phyloP scores from a whole-genome alignment of 2,113 vertebrate genomes.

The Vanacampus margaritifer region DNA sequence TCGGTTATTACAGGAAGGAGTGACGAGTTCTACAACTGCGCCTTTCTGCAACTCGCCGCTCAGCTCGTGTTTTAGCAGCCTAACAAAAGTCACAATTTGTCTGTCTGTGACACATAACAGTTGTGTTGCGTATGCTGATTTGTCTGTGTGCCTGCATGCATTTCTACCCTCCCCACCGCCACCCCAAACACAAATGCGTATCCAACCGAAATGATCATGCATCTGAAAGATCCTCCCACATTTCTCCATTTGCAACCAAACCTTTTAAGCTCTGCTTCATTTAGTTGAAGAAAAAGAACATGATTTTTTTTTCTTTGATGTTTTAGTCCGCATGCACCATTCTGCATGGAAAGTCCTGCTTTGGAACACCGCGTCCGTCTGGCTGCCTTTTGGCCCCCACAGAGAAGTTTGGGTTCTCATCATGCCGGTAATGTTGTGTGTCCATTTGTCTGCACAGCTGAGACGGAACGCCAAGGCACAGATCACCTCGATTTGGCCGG shows the following conservation, averaged over 20 bases:
- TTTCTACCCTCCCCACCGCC: conserved; percentile 20
- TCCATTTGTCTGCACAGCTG: conserved; percentile 75
- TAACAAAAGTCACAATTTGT: conserved; percentile 19
- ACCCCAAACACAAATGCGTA: conserved; percentile 9
- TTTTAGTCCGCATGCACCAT: conserved; percentile 32
- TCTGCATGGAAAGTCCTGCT: conserved; percentile 9
- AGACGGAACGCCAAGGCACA: conserved; percentile 82
- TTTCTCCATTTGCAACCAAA: background rate
- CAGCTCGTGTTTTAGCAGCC: conserved; percentile 29
- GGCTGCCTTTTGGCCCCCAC: conserved; percentile 18
- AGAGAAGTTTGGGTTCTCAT: conserved; percentile 9
- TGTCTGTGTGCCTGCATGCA: conserved; percentile 52
- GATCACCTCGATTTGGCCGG: conserved; percentile 88
- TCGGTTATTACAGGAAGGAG: conserved; percentile 56
- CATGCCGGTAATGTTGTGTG: conserved; percentile 27
- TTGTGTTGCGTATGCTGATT: conserved; percentile 30
- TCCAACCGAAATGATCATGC: conserved; percentile 1
- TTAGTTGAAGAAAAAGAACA: conserved; percentile 4
- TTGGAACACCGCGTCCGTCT: conserved; percentile 12
- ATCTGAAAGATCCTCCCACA: conserved; percentile 1
- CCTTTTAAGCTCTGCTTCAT: background rate
- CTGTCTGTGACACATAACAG: conserved; percentile 20
- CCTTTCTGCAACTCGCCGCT: conserved; percentile 20
- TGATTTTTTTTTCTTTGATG: background rate
- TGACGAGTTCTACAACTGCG: conserved; percentile 9